Conservation (phyloP, 1,140 invertebrate genomes). For the Drosophila simulans region DNA sequence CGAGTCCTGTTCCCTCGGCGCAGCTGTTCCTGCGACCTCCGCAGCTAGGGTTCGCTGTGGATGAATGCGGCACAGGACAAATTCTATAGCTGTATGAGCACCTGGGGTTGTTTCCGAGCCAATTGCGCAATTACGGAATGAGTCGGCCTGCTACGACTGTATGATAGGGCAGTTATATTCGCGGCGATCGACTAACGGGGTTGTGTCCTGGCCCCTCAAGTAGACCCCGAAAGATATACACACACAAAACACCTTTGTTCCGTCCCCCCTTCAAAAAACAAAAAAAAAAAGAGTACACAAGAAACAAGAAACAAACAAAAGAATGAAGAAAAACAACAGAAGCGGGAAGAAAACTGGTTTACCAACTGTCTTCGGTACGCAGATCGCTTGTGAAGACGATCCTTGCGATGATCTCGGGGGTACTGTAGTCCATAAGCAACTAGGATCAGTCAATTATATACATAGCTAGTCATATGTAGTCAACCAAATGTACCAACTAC, state of each 20-base stretch:
- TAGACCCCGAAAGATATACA: constrained; percentile 33
- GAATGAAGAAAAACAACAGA: constrained; percentile 43
- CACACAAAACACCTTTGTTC: constrained; percentile 60
- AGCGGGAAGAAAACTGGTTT: constrained; percentile 68
- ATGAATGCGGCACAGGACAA: constrained; percentile 70
- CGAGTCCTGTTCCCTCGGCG: constrained; percentile 61
- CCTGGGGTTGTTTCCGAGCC: constrained; percentile 65
- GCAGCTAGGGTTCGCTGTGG: constrained; percentile 22
- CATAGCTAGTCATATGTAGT: constrained; percentile 44
- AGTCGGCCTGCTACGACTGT: constrained; percentile 2
- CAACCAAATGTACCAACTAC: constrained; percentile 37
- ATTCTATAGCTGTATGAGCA: not conserved
- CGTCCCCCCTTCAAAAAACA: constrained; percentile 17
- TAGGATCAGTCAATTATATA: constrained; percentile 37
- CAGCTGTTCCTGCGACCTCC: constrained; percentile 60
- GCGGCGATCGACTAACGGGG: constrained; percentile 64
- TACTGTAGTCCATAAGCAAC: constrained; percentile 43
- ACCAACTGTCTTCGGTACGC: constrained; percentile 58
- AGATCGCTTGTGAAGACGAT: constrained; percentile 17
- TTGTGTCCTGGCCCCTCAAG: constrained; percentile 53
- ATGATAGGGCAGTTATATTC: constrained; percentile 54
- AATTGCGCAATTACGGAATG: constrained; percentile 74
- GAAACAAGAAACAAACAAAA: constrained; percentile 49
- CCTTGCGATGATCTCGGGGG: constrained; percentile 15
- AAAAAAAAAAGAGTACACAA: constrained; percentile 27